phyloP scores from a whole-genome alignment of 2,888 invertebrate genomes.

The Drosophila monieri region DNA sequence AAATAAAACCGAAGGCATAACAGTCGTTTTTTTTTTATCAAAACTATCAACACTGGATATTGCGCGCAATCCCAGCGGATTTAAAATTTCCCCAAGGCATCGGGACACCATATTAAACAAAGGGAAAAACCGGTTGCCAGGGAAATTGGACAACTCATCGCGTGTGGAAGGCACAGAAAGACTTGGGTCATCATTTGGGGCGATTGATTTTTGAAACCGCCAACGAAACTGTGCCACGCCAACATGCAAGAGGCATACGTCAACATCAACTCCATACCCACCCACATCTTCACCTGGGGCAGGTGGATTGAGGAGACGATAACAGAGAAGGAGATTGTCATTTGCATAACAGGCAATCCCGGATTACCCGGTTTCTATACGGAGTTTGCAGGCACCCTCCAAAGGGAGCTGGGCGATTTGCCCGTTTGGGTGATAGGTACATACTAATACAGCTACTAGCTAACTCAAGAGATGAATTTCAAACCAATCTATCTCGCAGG shows the following conservation, averaged over 20 bases:
- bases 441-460: slow-evolving; percentile 57
- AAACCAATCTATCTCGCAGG: slow-evolving; percentile 77
- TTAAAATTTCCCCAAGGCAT: slow-evolving; percentile 37
- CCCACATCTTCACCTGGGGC: slow-evolving; percentile 90
- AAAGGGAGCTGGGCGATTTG: slow-evolving; percentile 85
- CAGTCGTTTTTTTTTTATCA: slow-evolving; percentile 21
- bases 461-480: background rate
- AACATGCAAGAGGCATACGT: slow-evolving; percentile 83
- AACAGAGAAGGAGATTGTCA: slow-evolving; percentile 87
- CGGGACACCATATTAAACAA: background rate
- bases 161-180: slow-evolving; percentile 15
- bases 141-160: slow-evolving; percentile 28
- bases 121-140: slow-evolving; percentile 62
- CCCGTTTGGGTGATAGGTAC: slow-evolving; percentile 93
- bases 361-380: slow-evolving; percentile 93
- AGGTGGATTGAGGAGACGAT: slow-evolving; percentile 88
- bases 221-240: slow-evolving; percentile 33
- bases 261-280: slow-evolving; percentile 88
- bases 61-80: slow-evolving; percentile 48
- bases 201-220: slow-evolving; percentile 28
- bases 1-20: slow-evolving; percentile 6
- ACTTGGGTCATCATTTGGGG: slow-evolving; percentile 12
- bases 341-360: slow-evolving; percentile 94
- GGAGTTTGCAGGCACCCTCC: slow-evolving; percentile 88
- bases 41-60: slow-evolving; percentile 40